phyloP scores from a whole-genome alignment of 2,888 invertebrate genomes.

The Drosophila kokeensis region DNA sequence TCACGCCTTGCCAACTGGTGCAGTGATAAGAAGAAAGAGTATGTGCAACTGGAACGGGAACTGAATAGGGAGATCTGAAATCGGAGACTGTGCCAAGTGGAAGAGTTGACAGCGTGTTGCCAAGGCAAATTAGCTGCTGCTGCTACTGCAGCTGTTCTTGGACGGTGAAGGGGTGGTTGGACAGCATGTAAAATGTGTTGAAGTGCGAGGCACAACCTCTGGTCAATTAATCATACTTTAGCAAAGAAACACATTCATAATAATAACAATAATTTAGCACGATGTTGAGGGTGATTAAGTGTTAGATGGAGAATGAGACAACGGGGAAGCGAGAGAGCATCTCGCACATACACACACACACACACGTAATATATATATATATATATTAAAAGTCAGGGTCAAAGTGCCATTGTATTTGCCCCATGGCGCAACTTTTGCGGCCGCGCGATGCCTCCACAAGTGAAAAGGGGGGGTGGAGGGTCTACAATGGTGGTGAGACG shows the following conservation, averaged over 20 bases:
- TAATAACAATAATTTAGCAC: slow-evolving; percentile 74
- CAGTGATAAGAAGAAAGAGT: slow-evolving; percentile 28
- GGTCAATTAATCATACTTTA: slow-evolving; percentile 73
- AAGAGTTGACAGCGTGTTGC: slow-evolving; percentile 28
- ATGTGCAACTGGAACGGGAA: not conserved
- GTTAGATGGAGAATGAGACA: not conserved
- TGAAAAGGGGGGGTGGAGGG: no score
- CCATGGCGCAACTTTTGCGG: slow-evolving; percentile 54
- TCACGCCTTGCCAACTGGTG: slow-evolving; percentile 1
- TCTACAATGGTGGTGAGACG: not conserved
- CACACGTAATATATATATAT: not conserved
- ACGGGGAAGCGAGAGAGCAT: not conserved
- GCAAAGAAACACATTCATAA: slow-evolving; percentile 61
- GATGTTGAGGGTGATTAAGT: slow-evolving; percentile 14
- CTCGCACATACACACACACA: slow-evolving; percentile 4
- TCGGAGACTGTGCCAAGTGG: slow-evolving; percentile 26
- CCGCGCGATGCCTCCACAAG: slow-evolving; percentile 11
- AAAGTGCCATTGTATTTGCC: slow-evolving; percentile 72
- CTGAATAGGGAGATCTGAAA: slow-evolving; percentile 19
- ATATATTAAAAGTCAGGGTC: slow-evolving; percentile 74
- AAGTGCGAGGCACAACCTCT: slow-evolving; percentile 52
- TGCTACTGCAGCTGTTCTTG: not conserved
- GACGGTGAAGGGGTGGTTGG: not conserved
- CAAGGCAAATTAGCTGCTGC: slow-evolving; percentile 36
- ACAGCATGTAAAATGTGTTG: slow-evolving; percentile 46